These are phyloP conservation scores for Nymphalis urticae DNA, from an alignment of 2,888 invertebrate species.

Conservation along the genomic window DNA sequence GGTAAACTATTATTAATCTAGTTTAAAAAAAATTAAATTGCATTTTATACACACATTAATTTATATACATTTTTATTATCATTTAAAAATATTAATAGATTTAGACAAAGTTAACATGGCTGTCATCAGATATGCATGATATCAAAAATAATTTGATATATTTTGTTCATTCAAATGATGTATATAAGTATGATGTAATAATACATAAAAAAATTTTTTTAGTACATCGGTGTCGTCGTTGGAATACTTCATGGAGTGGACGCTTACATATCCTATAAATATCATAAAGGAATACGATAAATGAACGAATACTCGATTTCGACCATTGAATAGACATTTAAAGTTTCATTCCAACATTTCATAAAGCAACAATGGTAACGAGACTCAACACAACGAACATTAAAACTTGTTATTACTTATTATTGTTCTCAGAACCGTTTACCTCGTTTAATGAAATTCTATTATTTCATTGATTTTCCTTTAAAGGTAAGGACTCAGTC, in stretches of 20 bases:
- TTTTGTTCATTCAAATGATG: too few species aligned
- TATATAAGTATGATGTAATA: too few species aligned
- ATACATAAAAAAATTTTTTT: constrained; percentile 55
- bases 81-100: too few species aligned
- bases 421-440: background rate
- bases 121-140: too few species aligned
- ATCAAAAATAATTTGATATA: too few species aligned
- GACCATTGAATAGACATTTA: background rate
- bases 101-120: too few species aligned
- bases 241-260: constrained; percentile 90
- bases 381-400: background rate
- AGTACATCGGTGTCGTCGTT: constrained; percentile 90
- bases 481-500: background rate
- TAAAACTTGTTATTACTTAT: constrained; percentile 1
- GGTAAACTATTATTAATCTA: too few species aligned
- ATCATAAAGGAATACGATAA: constrained; percentile 83
- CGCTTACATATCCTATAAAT: constrained; percentile 87
- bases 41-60: too few species aligned
- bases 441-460: too few species aligned
- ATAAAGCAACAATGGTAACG: background rate
- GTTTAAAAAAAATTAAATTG: too few species aligned
- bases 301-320: background rate
- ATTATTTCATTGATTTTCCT: background rate
- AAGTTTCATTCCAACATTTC: background rate
- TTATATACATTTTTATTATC: too few species aligned